A percentile compares a stretch with the other conserved stretches of the same genome.
Evolutionary conservation across 2,797 vertebrate genomes (phyloP).

Genomic region (Gephyroberyx darwinii): DNA sequence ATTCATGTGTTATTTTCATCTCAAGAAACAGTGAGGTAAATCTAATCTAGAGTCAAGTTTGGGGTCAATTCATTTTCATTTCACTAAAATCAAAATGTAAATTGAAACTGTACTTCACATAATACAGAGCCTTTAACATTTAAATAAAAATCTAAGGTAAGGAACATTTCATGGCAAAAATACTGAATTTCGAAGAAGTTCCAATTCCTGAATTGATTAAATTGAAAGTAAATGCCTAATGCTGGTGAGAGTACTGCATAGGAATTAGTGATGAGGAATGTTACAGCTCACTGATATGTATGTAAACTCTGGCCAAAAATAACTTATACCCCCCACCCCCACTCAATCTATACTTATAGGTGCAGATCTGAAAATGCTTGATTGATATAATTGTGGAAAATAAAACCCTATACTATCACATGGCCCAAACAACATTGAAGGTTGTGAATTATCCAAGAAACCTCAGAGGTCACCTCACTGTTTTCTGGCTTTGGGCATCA

Average conservation of each 20-base stretch:
- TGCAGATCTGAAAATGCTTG: conserved; percentile 10
- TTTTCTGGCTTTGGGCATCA: neutral
- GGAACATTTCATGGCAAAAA: neutral
- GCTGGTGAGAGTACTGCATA: neutral
- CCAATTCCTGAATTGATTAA: neutral
- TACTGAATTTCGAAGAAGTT: conserved; percentile 5
- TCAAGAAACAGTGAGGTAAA: conserved; percentile 15
- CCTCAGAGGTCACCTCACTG: neutral
- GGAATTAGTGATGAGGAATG: conserved; percentile 8
- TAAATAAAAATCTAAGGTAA: no score
- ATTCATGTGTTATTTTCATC: conserved; percentile 47
- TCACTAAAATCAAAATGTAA: conserved; percentile 9
- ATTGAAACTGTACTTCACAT: neutral
- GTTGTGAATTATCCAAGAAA: conserved; percentile 2
- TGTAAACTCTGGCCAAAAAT: conserved; percentile 19
- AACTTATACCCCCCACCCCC: neutral
- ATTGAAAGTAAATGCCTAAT: neutral
- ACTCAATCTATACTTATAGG: neutral
- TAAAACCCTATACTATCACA: neutral
- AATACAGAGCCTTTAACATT: no score
- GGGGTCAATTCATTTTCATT: conserved; percentile 11
- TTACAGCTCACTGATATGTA: conserved; percentile 14
- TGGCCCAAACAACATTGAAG: neutral
- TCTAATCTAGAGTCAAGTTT: conserved; percentile 22
- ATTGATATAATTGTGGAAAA: neutral